phyloP scores from a whole-genome alignment of 1,140 invertebrate genomes.

The Sipha flava region DNA sequence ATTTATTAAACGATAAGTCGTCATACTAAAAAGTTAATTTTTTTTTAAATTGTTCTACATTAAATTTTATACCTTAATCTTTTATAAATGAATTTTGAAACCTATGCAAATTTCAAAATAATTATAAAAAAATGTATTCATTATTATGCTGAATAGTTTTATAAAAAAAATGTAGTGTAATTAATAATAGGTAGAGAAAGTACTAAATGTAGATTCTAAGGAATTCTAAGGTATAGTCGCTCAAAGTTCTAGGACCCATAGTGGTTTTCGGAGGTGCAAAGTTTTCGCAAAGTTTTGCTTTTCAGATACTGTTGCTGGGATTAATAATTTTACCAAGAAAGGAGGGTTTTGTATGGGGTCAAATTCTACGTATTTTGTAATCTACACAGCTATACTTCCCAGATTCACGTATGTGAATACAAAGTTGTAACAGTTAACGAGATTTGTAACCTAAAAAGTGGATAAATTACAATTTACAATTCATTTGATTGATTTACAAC shows the following conservation, averaged over 20 bases:
- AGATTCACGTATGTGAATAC: conserved; percentile 2
- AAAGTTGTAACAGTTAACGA: conserved; percentile 1
- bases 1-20: no score
- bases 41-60: no score
- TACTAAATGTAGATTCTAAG: conserved; percentile 8
- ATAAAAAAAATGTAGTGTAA: not conserved
- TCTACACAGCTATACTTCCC: not conserved
- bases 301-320: conserved; percentile 12
- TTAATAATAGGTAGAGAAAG: not conserved
- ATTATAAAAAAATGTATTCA: no score
- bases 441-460: not conserved
- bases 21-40: no score
- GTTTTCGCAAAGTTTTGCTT: conserved; percentile 25
- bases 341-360: not conserved
- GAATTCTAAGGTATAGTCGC: not conserved
- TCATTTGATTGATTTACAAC: not conserved
- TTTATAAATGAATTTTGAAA: no score
- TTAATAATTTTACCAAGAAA: conserved; percentile 22
- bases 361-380: conserved; percentile 18
- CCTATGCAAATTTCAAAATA: no score
- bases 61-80: no score
- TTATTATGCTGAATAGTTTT: not conserved
- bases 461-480: not conserved
- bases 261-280: conserved; percentile 21
- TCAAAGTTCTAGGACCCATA: conserved; percentile 14